These are phyloP conservation scores for Vanacampus margaritifer DNA, from an alignment of 2,113 vertebrate species.

Conservation along the genomic window DNA sequence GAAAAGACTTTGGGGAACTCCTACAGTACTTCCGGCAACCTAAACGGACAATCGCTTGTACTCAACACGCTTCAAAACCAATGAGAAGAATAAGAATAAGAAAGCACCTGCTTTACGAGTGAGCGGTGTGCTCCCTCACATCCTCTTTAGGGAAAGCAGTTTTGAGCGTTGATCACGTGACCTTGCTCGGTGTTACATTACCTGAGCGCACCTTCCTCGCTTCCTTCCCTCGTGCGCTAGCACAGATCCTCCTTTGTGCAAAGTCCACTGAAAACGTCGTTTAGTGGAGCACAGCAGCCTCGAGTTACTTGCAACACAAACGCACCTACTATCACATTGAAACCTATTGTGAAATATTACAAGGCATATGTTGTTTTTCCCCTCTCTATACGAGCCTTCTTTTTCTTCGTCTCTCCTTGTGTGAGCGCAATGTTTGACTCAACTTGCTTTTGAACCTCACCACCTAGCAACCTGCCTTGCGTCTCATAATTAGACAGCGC, in stretches of 20 bases:
- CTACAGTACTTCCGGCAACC: not conserved
- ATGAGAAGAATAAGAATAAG: not conserved
- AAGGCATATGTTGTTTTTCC: not conserved
- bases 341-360: not conserved
- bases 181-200: conserved; percentile 70
- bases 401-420: not conserved
- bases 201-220: conserved; percentile 71
- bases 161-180: conserved; percentile 63
- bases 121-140: not conserved
- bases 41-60: not conserved
- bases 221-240: conserved; percentile 8
- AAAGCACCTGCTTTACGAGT: not conserved
- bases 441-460: conserved; percentile 12
- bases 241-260: conserved; percentile 72
- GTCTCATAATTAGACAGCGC: conserved; percentile 51
- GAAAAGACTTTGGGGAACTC: not conserved
- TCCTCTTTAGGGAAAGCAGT: not conserved
- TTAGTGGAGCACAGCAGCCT: conserved; percentile 22
- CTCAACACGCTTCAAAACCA: not conserved
- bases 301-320: not conserved
- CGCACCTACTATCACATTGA: not conserved
- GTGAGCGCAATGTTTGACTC: conserved; percentile 4
- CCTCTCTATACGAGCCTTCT: not conserved
- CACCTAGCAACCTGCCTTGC: conserved; percentile 45
- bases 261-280: conserved; percentile 17